These are phyloP conservation scores for Hesperia comma DNA, from an alignment of 2,888 invertebrate species.

Conservation along the genomic window DNA sequence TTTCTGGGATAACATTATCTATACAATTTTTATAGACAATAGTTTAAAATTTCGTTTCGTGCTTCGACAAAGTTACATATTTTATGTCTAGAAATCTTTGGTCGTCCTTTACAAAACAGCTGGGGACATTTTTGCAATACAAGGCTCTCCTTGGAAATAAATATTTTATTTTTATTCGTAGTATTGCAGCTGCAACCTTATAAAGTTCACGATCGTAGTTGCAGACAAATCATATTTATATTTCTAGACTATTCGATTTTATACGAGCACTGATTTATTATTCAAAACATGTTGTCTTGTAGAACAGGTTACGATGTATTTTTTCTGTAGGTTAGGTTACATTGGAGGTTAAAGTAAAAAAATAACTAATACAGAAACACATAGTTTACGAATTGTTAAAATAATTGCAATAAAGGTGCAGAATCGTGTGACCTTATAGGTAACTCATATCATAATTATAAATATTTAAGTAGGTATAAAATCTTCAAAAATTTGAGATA, in stretches of 20 bases:
- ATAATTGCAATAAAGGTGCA: no score
- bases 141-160: constrained; percentile 10
- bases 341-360: no score
- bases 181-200: constrained; percentile 31
- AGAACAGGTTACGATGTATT: background rate
- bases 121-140: constrained; percentile 26
- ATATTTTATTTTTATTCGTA: constrained; percentile 29
- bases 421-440: no score
- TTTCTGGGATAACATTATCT: no score
- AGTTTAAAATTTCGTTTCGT: constrained; percentile 6
- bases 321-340: background rate
- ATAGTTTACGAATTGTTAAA: no score
- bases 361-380: no score
- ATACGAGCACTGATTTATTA: constrained; percentile 27
- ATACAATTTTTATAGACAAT: background rate
- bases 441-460: no score
- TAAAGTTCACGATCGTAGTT: constrained; percentile 32
- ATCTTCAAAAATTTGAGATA: no score
- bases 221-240: constrained; percentile 33
- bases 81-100: constrained; percentile 24
- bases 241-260: constrained; percentile 20
- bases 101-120: constrained; percentile 10
- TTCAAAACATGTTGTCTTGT: background rate
- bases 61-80: constrained; percentile 14
- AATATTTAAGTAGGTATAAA: no score